Evolutionary conservation across 1,140 invertebrate genomes (phyloP).

Genomic region (Zaprionus tsacasi): DNA sequence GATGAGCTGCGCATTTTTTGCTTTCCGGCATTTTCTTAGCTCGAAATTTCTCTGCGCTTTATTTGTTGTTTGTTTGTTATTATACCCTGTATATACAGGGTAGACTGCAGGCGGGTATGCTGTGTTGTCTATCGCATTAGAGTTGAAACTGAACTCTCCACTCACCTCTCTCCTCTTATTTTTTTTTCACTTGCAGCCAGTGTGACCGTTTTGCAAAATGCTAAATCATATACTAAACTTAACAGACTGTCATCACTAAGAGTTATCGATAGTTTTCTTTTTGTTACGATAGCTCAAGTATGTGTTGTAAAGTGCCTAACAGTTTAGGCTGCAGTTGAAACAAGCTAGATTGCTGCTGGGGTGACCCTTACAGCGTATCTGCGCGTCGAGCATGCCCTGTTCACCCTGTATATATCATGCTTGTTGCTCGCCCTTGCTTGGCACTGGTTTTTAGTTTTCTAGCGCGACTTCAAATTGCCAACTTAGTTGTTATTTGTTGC

Average conservation of each 20-base stretch:
- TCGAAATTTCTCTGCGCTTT: slow-evolving; percentile 29
- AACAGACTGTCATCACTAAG: too few relatives aligned
- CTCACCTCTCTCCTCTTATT: too few relatives aligned
- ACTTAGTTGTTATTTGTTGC: slow-evolving; percentile 80
- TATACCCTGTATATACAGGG: slow-evolving; percentile 11
- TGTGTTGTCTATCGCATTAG: too few relatives aligned
- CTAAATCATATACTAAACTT: too few relatives aligned
- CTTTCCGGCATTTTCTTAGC: slow-evolving; percentile 24
- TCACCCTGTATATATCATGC: too few relatives aligned
- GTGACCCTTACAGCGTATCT: not conserved
- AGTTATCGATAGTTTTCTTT: too few relatives aligned
- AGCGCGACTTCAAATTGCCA: slow-evolving; percentile 77
- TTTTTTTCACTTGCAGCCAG: too few relatives aligned
- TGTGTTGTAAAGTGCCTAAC: too few relatives aligned
- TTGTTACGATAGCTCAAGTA: too few relatives aligned
- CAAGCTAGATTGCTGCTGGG: too few relatives aligned
- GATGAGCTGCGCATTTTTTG: slow-evolving; percentile 63
- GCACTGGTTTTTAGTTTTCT: slow-evolving; percentile 33
- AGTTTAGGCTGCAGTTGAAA: not conserved
- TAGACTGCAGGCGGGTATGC: not conserved
- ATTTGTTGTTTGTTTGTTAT: slow-evolving; percentile 26
- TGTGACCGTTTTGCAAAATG: too few relatives aligned
- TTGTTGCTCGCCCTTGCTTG: not conserved
- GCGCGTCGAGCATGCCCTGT: not conserved
- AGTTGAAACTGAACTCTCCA: too few relatives aligned